These are phyloP conservation scores for Acipenser transmontanus DNA, from an alignment of 2,797 vertebrate genomes.

Conservation along the genomic window DNA sequence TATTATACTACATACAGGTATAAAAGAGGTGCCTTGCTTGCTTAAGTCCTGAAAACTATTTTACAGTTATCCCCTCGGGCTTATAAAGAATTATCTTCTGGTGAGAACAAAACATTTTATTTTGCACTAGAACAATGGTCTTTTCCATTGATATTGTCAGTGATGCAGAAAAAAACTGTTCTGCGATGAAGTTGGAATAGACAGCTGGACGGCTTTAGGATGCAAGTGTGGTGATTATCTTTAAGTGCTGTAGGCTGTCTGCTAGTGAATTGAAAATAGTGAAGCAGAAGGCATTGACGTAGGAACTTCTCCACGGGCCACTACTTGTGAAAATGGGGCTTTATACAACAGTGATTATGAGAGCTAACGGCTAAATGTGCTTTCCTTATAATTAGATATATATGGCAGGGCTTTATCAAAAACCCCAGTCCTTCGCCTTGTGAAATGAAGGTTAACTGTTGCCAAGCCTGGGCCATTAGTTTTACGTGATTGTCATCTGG, in stretches of 20 bases:
- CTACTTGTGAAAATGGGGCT: slow-evolving; percentile 46
- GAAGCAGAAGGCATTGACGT: slow-evolving; percentile 36
- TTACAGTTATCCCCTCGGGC: no score
- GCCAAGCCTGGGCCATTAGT: no score
- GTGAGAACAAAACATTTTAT: no score
- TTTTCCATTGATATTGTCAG: no score
- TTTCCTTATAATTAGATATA: slow-evolving; percentile 56
- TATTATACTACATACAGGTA: slow-evolving; percentile 43
- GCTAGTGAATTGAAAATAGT: slow-evolving; percentile 36
- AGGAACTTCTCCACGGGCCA: slow-evolving; percentile 40
- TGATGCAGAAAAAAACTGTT: no score
- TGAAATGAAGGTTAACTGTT: no score
- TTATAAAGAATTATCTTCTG: no score
- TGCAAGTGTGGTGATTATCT: slow-evolving; percentile 32
- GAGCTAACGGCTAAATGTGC: slow-evolving; percentile 25
- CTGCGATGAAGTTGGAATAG: slow-evolving; percentile 36
- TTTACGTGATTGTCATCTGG: no score
- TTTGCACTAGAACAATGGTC: no score
- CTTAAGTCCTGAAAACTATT: slow-evolving; percentile 48
- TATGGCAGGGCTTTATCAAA: slow-evolving; percentile 48
- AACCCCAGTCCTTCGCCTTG: slow-evolving; percentile 45
- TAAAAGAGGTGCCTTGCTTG: slow-evolving; percentile 83
- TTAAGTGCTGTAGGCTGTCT: slow-evolving; percentile 32
- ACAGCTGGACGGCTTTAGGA: slow-evolving; percentile 29
- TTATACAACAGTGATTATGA: slow-evolving; percentile 39